Conservation (phyloP, 2,113 vertebrate species). For the Cochlearius cochlearius region DNA sequence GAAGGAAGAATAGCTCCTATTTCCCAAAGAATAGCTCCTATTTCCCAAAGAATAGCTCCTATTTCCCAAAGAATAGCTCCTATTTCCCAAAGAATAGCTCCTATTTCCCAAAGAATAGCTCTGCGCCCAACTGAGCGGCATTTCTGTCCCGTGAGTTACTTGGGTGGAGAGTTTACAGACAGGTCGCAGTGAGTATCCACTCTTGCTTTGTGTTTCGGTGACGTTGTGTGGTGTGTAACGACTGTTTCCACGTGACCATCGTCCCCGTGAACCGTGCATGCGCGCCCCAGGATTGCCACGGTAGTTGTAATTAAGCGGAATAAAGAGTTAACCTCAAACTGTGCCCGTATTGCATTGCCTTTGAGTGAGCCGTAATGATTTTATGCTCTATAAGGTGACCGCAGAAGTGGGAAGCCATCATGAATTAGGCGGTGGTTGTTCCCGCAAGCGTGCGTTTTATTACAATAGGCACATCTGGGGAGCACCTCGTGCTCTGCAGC, state of each 20-base stretch:
- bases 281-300: background rate
- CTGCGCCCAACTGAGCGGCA: background rate
- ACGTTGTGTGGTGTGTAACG: background rate
- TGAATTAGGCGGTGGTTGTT: background rate
- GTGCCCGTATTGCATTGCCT: background rate
- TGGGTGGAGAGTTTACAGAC: background rate
- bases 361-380: background rate
- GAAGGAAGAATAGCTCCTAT: background rate
- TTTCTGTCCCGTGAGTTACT: background rate
- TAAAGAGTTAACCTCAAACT: background rate
- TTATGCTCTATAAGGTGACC: background rate
- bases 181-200: accelerated
- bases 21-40: background rate
- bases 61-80: background rate
- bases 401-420: background rate
- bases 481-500: background rate
- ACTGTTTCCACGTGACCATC: accelerated
- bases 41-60: background rate
- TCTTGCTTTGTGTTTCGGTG: background rate
- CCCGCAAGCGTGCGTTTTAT: background rate
- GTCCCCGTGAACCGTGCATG: background rate
- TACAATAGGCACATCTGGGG: constrained; percentile 8
- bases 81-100: background rate
- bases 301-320: background rate
- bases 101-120: background rate